These are phyloP conservation scores for Hozukius guyotensis DNA, from an alignment of 2,797 vertebrate species.

Conservation along the genomic window DNA sequence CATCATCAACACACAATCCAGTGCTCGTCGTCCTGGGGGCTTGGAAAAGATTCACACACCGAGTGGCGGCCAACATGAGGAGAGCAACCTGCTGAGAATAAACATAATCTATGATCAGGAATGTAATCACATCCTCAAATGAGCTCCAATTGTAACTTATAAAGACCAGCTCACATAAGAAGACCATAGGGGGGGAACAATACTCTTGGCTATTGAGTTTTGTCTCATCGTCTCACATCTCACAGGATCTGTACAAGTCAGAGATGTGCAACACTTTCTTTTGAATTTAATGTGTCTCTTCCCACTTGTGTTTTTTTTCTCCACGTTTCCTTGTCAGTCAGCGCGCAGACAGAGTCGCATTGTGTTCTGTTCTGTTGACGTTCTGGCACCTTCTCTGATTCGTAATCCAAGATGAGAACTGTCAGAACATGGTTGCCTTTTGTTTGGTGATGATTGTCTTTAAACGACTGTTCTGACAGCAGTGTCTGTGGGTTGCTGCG, in stretches of 20 bases:
- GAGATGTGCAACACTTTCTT: not conserved
- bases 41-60: not conserved
- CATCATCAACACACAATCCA: not conserved
- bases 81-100: constrained; percentile 60
- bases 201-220: not conserved
- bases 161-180: constrained; percentile 25
- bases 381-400: constrained; percentile 8
- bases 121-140: constrained; percentile 65
- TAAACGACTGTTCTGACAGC: constrained; percentile 24
- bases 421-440: not conserved
- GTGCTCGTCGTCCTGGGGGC: not conserved
- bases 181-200: not conserved
- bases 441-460: constrained; percentile 12
- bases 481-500: not conserved
- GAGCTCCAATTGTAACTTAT: constrained; percentile 66
- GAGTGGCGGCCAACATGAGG: constrained; percentile 33
- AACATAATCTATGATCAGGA: constrained; percentile 60
- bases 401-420: constrained; percentile 26
- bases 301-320: not conserved
- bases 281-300: not conserved
- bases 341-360: not conserved
- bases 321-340: not conserved
- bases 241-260: not conserved
- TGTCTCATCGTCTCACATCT: not conserved
- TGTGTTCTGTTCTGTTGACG: constrained; percentile 9